Conservation (phyloP, 2,797 vertebrate species). For the Rhinogobio ventralis region DNA sequence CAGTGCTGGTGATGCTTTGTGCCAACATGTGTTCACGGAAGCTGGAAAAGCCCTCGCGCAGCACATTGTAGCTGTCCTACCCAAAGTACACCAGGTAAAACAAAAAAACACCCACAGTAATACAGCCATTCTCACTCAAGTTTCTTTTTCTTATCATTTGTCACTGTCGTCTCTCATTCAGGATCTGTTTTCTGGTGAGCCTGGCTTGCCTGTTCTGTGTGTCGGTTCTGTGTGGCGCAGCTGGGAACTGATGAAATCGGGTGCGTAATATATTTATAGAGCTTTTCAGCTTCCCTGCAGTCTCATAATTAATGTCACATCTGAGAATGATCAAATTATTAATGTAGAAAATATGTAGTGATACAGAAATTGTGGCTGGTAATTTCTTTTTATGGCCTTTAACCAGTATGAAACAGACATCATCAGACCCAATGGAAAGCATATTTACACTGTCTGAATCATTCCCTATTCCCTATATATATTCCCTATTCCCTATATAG, state of each 20-base stretch:
- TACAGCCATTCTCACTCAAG: not conserved
- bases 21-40: constrained; percentile 77
- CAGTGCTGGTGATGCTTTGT: constrained; percentile 81
- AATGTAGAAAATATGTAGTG: not conserved
- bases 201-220: constrained; percentile 88
- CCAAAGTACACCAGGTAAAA: constrained; percentile 81
- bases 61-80: constrained; percentile 85
- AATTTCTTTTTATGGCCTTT: not conserved
- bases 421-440: no score
- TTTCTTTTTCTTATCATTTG: not conserved
- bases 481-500: no score
- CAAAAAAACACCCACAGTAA: not conserved
- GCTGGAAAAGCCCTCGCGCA: constrained; percentile 84
- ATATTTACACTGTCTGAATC: no score
- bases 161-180: constrained; percentile 56
- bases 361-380: not conserved
- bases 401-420: not conserved
- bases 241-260: constrained; percentile 86
- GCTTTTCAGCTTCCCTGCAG: not conserved
- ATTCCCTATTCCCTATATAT: no score
- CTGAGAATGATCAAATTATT: not conserved
- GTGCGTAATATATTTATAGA: constrained; percentile 71
- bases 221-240: constrained; percentile 95
- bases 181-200: constrained; percentile 80
- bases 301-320: not conserved